Evolutionary conservation across 2,888 invertebrate genomes (phyloP).

Genomic region (Macrosoma leucophasiata): DNA sequence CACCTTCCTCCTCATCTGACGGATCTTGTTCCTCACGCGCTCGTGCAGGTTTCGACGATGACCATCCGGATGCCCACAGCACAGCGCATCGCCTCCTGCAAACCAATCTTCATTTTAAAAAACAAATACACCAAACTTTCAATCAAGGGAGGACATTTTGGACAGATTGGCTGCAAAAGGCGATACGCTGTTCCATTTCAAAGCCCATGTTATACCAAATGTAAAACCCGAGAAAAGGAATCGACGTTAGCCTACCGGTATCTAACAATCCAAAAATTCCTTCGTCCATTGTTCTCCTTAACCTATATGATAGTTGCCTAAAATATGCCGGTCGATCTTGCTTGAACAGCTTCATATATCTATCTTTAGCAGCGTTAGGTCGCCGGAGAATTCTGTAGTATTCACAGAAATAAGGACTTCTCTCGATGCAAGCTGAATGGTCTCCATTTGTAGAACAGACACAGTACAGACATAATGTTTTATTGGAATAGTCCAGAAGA

Average conservation of each 20-base stretch:
- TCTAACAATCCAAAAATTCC: conserved; percentile 47
- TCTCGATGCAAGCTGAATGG: conserved; percentile 36
- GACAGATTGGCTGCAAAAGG: conserved; percentile 41
- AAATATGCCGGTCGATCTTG: conserved; percentile 55
- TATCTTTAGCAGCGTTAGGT: conserved; percentile 30
- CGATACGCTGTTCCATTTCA: conserved; percentile 32
- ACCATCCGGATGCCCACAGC: conserved; percentile 46
- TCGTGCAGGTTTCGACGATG: conserved; percentile 55
- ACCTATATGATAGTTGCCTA: conserved; percentile 45
- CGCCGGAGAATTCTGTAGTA: conserved; percentile 39
- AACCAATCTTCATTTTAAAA: conserved; percentile 50
- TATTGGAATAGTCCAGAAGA: conserved; percentile 40
- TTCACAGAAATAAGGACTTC: conserved; percentile 47
- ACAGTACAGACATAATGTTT: conserved; percentile 45
- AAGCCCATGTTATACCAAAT: not conserved
- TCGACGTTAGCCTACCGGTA: conserved; percentile 36
- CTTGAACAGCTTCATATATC: conserved; percentile 37
- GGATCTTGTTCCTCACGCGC: conserved; percentile 45
- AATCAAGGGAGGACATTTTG: too few species aligned
- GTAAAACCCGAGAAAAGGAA: not conserved
- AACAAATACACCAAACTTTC: conserved; percentile 6
- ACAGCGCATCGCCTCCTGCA: conserved; percentile 64
- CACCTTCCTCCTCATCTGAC: conserved; percentile 40
- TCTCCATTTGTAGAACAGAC: conserved; percentile 42
- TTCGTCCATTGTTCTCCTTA: conserved; percentile 58